phyloP scores from a whole-genome alignment of 2,113 vertebrate genomes.

The Crotalus horridus region DNA sequence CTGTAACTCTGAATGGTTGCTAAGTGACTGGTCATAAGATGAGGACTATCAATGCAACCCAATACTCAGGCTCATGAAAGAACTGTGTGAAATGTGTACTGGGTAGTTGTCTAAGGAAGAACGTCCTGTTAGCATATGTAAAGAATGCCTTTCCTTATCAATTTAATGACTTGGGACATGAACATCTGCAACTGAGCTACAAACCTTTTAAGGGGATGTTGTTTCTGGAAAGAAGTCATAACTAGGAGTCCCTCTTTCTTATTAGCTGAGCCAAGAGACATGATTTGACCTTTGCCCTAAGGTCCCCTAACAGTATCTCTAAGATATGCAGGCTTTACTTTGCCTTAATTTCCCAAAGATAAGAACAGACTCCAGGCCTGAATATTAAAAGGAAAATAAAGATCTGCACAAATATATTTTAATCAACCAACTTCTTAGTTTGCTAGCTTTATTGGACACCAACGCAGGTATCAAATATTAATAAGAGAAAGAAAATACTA shows the following conservation, averaged over 20 bases:
- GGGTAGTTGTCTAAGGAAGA: not conserved
- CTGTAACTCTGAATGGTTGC: not conserved
- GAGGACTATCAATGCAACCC: not conserved
- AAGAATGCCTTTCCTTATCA: not conserved
- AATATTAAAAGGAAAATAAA: slow-evolving; percentile 1
- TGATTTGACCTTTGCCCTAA: not conserved
- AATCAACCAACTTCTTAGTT: not conserved
- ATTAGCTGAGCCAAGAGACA: not conserved
- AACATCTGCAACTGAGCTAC: not conserved
- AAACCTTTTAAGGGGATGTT: not conserved
- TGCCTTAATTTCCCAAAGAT: not conserved
- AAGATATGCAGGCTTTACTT: not conserved
- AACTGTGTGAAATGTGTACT: not conserved
- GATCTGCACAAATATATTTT: not conserved
- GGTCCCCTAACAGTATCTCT: not conserved
- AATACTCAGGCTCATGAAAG: not conserved
- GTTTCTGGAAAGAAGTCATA: not conserved
- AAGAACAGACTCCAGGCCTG: not conserved
- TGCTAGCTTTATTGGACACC: not conserved
- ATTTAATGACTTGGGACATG: not conserved
- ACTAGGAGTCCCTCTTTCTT: not conserved
- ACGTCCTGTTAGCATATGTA: not conserved
- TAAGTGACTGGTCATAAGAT: not conserved
- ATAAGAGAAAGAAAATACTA: not conserved
- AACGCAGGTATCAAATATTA: not conserved